These are phyloP conservation scores for Trachelus tabidus DNA, from an alignment of 2,888 invertebrate genomes.

Conservation along the genomic window DNA sequence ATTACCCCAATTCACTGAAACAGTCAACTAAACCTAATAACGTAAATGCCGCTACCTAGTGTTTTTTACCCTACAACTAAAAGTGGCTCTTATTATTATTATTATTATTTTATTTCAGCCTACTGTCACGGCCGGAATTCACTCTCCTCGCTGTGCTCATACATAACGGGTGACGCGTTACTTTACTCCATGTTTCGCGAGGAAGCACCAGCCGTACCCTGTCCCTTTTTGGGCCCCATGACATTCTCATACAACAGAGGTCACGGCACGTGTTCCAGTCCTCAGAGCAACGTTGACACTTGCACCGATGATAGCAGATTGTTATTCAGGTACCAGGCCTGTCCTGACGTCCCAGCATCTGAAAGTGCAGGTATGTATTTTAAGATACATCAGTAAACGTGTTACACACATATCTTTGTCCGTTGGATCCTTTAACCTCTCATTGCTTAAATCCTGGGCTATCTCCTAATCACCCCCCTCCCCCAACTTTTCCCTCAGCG, in stretches of 20 bases:
- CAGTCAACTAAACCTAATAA: background rate
- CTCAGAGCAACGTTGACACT: conserved; percentile 91
- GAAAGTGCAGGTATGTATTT: conserved; percentile 84
- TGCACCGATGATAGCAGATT: conserved; percentile 93
- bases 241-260: conserved; percentile 94
- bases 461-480: background rate
- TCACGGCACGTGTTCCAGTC: conserved; percentile 89
- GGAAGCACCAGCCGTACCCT: conserved; percentile 87
- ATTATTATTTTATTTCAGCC: conserved; percentile 69
- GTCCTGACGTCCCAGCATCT: conserved; percentile 90
- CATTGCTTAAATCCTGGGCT: background rate
- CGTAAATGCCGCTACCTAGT: background rate
- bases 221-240: conserved; percentile 90
- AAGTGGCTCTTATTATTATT: conserved; percentile 10
- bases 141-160: conserved; percentile 83
- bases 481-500: background rate
- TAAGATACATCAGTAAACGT: background rate
- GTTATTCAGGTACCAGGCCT: conserved; percentile 92
- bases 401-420: no score
- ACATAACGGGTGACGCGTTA: conserved; percentile 89
- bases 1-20: background rate
- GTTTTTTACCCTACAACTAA: background rate
- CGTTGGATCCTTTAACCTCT: conserved; percentile 14
- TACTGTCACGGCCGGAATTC: conserved; percentile 81
- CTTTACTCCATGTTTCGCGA: conserved; percentile 91